Evolutionary conservation across 2,797 vertebrate genomes (phyloP), one percentile per base, ranked within the genome.

Genomic region (Sebastiscus albofasciatus): DNA sequence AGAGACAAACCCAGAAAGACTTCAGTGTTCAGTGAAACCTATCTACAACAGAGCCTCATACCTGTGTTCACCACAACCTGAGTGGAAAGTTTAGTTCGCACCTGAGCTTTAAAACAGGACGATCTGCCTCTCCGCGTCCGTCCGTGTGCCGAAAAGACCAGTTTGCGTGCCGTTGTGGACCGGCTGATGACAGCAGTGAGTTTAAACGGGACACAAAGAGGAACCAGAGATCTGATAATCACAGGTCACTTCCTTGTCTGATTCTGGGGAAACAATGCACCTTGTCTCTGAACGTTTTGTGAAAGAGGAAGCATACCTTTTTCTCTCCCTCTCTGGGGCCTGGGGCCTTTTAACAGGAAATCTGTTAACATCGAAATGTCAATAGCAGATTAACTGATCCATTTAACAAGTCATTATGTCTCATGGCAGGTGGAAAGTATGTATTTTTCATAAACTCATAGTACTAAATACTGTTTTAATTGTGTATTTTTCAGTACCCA

Each of bases 171-270:
- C 9, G 59, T 72, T 58, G 72, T 65, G 62, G 12, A 12, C 20
- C 46, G 3, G 5, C 56, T 12, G 16, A 18, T 31, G 22, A 52
- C 81, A 77, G 87, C 85, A 77, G 87, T 62, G 84, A 56, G 87
- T 93, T 95, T 92, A 92, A 94, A 93, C 77, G 0, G 31, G 22
- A 65, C 72, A 4, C 73, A 75, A 95, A 94, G 94, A 94, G 95
- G 96, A 96, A 96, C 85, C 84, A 87, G 77, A 86, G 33, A 73
- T 52, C 52, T 83, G 84, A 89, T 89, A 58, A 88, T 91, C 77
- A 49, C 55, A 86, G 84, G 80, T 88, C 87, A 95, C 95, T 96
- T 96, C 96, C 94, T 90, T 2, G 71, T 96, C 90, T 87, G 49
- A 52, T 83, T 61, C 77, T 54, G 69, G 52, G 71, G 82, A 91